phyloP scores from a whole-genome alignment of 2,113 vertebrate genomes.

The Anoura caudifer region DNA sequence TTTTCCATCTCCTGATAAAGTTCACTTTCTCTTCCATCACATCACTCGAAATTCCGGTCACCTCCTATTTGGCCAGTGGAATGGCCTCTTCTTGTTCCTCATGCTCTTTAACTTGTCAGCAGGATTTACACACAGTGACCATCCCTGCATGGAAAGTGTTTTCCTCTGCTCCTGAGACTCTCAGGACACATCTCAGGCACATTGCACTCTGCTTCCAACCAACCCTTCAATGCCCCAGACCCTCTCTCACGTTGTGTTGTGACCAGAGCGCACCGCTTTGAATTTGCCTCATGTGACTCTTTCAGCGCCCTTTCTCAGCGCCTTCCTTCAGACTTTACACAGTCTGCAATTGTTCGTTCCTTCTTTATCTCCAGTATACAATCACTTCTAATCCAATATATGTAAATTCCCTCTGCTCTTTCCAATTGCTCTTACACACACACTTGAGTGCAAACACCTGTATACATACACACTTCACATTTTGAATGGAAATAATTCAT shows the following conservation, averaged over 20 bases:
- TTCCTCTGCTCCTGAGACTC: not conserved
- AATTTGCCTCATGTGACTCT: not conserved
- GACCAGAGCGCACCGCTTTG: not conserved
- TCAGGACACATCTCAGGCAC: fast-evolving
- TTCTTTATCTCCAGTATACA: not conserved
- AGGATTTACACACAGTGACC: not conserved
- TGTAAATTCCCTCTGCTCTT: not conserved
- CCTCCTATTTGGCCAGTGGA: not conserved
- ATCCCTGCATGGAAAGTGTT: not conserved
- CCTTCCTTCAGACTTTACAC: not conserved
- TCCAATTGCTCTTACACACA: not conserved
- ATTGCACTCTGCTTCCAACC: fast-evolving
- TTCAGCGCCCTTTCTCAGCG: too few species aligned
- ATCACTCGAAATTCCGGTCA: not conserved
- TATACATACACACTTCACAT: not conserved
- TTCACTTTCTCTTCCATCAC: not conserved
- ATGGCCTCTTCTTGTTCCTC: not conserved
- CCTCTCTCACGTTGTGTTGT: not conserved
- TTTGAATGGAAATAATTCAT: not conserved
- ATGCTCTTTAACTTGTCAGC: not conserved
- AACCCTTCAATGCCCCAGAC: fast-evolving
- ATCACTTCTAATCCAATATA: not conserved
- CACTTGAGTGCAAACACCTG: not conserved
- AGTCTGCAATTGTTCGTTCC: not conserved
- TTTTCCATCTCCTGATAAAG: not conserved